Base-by-base conservation (phyloP, 2,888 invertebrate species). In the Agriotes lineatus region DNA sequence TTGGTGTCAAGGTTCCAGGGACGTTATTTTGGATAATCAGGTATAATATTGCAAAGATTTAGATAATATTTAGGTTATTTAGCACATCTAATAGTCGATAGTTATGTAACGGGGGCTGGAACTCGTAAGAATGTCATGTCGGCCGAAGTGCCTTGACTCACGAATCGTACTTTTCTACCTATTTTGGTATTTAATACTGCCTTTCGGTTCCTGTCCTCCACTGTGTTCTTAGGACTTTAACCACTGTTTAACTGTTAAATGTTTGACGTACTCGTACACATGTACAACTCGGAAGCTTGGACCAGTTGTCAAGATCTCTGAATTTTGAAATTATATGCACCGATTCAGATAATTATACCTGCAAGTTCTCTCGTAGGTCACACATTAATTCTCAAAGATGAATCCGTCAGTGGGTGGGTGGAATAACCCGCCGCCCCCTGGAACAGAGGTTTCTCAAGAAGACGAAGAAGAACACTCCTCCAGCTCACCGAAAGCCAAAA, bases 331-430 rank as follows among this genome's bases (percentile, higher is more conserved):
- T 69, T 73, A 65, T 76, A 70, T 73, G 68, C 73, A 76, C 75
- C 76, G 78, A 80, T 78, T 80, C 82, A 81, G 82, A 81, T 83
- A 81, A 83, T 77, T 85, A 85, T 84, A 85, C 83, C 83, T 85
- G 83, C 83, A 84, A 85, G 85, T 84, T 85, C 85, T 85, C 82
- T 85, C 85, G 84, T 85, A 85, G 85, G 84, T 84, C 76, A 74
- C 78, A 75, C 79, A 78, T 72, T 70, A 67, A 72, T 64, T 64
- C 58, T 50, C 69, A 71, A 71, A 69, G 78, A 83, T 83, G 83
- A 82, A 81, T 72, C 77, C 79, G 50, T 74, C 79, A 39, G 72
- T 75, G 72, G 76, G 76, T 71, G 76, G 74, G 61, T 77, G 79
- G 68, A 81, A 81, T 82, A 79, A 82, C 77, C 82, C 81, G 75